These are phyloP conservation scores for Masticophis lateralis DNA, from an alignment of 2,797 vertebrate species.

Conservation along the genomic window DNA sequence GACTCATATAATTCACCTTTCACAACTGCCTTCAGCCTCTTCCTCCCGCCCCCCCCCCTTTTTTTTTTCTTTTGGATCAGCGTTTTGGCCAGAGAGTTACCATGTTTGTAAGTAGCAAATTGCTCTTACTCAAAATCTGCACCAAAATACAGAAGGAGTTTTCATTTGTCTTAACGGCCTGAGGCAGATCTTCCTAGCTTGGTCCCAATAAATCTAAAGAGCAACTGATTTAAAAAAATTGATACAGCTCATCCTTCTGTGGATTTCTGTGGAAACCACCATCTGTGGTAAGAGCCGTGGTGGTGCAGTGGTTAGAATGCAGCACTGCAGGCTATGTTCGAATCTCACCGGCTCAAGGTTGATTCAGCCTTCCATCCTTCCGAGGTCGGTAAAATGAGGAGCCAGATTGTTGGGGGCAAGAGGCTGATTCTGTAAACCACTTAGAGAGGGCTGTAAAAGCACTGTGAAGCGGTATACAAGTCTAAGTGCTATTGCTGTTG, in stretches of 20 bases:
- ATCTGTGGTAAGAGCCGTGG: too few relatives aligned
- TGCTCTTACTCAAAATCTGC: not conserved
- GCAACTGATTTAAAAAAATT: not conserved
- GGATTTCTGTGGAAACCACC: not conserved
- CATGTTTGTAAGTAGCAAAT: not conserved
- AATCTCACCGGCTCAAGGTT: too few relatives aligned
- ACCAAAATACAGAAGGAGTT: not conserved
- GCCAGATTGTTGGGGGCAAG: too few relatives aligned
- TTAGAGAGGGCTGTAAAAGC: too few relatives aligned
- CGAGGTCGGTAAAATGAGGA: too few relatives aligned
- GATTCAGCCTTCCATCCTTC: too few relatives aligned
- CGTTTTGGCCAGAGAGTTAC: not conserved
- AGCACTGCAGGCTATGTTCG: too few relatives aligned
- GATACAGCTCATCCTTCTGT: not conserved
- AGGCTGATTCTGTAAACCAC: too few relatives aligned
- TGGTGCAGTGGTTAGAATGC: too few relatives aligned
- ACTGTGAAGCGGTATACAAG: too few relatives aligned
- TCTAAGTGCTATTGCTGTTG: too few relatives aligned
- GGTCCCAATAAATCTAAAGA: not conserved
- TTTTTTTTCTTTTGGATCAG: not conserved
- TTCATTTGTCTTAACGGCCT: not conserved
- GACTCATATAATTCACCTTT: not conserved
- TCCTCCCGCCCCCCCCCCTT: too few relatives aligned
- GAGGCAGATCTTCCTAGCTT: not conserved
- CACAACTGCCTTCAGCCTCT: not conserved